Evolutionary conservation across 2,888 invertebrate species (phyloP), one percentile per base, ranked within the genome.

Genomic region (Apodemia hepburni): DNA sequence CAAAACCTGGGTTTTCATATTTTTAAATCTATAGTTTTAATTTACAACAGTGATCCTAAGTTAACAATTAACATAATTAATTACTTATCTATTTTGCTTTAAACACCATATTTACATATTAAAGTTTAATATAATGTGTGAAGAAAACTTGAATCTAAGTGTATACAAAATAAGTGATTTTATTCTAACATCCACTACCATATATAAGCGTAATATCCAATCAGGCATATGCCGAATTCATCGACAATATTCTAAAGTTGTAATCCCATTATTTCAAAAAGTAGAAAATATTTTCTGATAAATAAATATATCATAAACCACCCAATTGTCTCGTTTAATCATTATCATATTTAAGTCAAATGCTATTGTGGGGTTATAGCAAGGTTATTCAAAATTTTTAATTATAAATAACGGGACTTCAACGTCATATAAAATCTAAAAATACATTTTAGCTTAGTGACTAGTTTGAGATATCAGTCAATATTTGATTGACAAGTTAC

Each of bases 131-230:
- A 51, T 0, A 51, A 51, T 22, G 51, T 51, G 57, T 58, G 54
- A 59, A 59, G 22, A 59, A 59, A 59, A 22, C 17, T 7, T n/a
- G 58, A 61, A 58, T 58, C 45, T 27, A 22, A 58, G 5, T 61
- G 58, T 61, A 27, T 27, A 58, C 58, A 61, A 58, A 61, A 61
- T 51, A 51, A 22, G 51, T 51, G 51, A 51, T 47, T 58, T 61
- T 64, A 51, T 58, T 65, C 57, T 69, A 70, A 69, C 64, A 69
- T 59, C 63, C 63, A 71, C 67, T 71, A 68, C 70, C 69, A 71
- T 71, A 70, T 85, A 75, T 87, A 87, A 87, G 87, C 87, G 87
- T 87, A 85, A 79, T 82, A 77, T 80, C 82, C 80, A 74, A 78
- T 84, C 80, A 84, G 84, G 85, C 81, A 79, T 79, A 51, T 66